A percentile compares a stretch with the other conserved stretches of the same genome.
Evolutionary conservation across 2,888 invertebrate species (phyloP).

Genomic region (Macrosiphum euphorbiae): DNA sequence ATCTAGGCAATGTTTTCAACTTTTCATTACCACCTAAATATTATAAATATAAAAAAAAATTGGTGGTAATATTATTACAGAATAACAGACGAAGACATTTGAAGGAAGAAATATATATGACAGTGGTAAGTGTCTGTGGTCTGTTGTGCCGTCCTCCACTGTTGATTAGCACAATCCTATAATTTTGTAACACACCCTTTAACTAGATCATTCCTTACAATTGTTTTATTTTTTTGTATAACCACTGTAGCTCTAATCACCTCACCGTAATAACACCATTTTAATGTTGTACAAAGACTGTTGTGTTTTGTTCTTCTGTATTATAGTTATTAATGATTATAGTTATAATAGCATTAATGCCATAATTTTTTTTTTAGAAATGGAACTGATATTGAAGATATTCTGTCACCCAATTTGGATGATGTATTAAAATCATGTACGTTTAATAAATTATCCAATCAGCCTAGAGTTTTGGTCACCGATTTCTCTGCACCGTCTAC

Average conservation of each 20-base stretch:
- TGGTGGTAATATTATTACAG: conserved; percentile 64
- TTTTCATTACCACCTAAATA: conserved; percentile 10
- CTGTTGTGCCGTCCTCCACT: conserved; percentile 55
- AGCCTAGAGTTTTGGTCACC: conserved; percentile 66
- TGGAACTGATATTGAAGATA: conserved; percentile 73
- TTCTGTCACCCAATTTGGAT: conserved; percentile 79
- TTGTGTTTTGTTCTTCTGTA: conserved; percentile 29
- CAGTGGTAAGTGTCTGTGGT: conserved; percentile 60
- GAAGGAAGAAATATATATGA: conserved; percentile 34
- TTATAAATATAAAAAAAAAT: conserved; percentile 35
- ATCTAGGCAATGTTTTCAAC: neutral
- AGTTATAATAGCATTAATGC: neutral
- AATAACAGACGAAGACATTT: conserved; percentile 62
- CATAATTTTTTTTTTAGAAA: conserved; percentile 28
- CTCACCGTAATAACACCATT: conserved; percentile 30
- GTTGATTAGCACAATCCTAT: conserved; percentile 60
- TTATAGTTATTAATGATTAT: neutral
- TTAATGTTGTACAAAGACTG: neutral
- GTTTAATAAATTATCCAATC: conserved; percentile 67
- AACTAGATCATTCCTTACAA: conserved; percentile 34
- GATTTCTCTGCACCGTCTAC: conserved; percentile 65
- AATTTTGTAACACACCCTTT: conserved; percentile 52
- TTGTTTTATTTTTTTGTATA: conserved; percentile 34
- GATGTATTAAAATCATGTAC: conserved; percentile 72
- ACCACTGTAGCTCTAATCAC: conserved; percentile 51